These are phyloP conservation scores for Caenorhabditis sinica DNA, from an alignment of 2,888 invertebrate genomes.

Conservation along the genomic window DNA sequence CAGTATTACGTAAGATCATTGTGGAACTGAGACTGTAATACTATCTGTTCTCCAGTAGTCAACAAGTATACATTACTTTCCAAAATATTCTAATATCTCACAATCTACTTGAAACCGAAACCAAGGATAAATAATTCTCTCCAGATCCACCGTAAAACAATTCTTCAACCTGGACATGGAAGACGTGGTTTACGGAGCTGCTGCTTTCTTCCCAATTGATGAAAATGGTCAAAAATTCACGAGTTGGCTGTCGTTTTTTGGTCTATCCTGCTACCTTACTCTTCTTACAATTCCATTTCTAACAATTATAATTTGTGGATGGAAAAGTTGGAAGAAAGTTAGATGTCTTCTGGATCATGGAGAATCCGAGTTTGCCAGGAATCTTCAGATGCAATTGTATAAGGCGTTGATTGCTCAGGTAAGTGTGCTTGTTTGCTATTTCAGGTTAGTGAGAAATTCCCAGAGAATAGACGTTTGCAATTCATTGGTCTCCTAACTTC, in stretches of 20 bases:
- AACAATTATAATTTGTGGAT: conserved; percentile 30
- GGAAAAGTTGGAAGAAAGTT: conserved; percentile 32
- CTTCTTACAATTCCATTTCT: conserved; percentile 27
- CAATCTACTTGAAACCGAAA: not conserved
- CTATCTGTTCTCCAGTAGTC: no score
- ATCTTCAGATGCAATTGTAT: conserved; percentile 55
- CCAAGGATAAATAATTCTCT: not conserved
- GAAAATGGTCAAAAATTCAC: conserved; percentile 2
- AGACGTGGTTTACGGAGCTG: conserved; percentile 14
- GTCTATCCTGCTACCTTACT: conserved; percentile 7
- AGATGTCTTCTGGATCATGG: conserved; percentile 28
- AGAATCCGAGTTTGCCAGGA: conserved; percentile 41
- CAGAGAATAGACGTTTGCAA: no score
- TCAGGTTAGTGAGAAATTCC: not conserved
- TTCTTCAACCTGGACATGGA: conserved; percentile 36
- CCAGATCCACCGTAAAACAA: conserved; percentile 19
- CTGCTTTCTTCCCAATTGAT: conserved; percentile 26
- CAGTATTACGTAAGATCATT: no score
- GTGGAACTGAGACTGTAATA: not conserved
- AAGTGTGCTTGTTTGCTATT: no score
- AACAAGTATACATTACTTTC: not conserved
- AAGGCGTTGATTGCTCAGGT: conserved; percentile 58
- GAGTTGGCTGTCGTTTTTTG: conserved; percentile 14
- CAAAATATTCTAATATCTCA: not conserved
- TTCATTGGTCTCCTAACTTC: no score